phyloP scores from a whole-genome alignment of 2,888 invertebrate genomes.

The Lagria hirta region DNA sequence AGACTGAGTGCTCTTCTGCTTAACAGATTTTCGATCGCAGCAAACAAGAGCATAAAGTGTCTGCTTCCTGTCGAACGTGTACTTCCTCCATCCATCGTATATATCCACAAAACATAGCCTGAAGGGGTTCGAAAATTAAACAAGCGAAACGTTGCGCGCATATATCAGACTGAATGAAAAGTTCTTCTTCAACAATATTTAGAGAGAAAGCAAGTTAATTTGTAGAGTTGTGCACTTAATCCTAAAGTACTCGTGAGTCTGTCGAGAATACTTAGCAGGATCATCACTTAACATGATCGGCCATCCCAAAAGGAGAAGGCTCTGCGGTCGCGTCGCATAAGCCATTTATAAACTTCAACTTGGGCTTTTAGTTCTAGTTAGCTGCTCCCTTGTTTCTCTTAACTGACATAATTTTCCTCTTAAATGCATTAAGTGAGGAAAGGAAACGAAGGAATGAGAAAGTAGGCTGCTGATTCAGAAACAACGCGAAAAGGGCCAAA shows the following conservation, averaged over 20 bases:
- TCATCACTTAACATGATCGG: slow-evolving; percentile 43
- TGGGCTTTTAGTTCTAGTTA: slow-evolving; percentile 52
- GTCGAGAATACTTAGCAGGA: slow-evolving; percentile 32
- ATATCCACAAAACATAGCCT: no score
- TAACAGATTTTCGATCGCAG: slow-evolving; percentile 5
- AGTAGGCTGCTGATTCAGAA: no score
- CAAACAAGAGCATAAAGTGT: no score
- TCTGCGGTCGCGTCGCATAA: slow-evolving; percentile 45
- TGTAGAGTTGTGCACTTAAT: slow-evolving; percentile 26
- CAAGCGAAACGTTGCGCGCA: no score
- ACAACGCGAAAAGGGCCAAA: no score
- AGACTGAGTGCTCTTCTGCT: slow-evolving; percentile 10
- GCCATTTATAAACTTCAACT: slow-evolving; percentile 50
- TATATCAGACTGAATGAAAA: no score
- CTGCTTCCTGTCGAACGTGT: no score
- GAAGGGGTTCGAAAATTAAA: no score
- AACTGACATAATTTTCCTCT: slow-evolving; percentile 54
- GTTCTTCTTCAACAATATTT: slow-evolving; percentile 20
- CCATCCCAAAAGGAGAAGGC: slow-evolving; percentile 35
- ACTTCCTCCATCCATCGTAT: no score
- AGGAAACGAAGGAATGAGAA: slow-evolving; percentile 44
- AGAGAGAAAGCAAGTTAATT: slow-evolving; percentile 27
- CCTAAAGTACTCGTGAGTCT: slow-evolving; percentile 23
- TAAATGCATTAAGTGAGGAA: slow-evolving; percentile 51
- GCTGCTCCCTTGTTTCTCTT: slow-evolving; percentile 51